Evolutionary conservation across 2,888 invertebrate genomes (phyloP).

Genomic region (Lycia hirtaria): DNA sequence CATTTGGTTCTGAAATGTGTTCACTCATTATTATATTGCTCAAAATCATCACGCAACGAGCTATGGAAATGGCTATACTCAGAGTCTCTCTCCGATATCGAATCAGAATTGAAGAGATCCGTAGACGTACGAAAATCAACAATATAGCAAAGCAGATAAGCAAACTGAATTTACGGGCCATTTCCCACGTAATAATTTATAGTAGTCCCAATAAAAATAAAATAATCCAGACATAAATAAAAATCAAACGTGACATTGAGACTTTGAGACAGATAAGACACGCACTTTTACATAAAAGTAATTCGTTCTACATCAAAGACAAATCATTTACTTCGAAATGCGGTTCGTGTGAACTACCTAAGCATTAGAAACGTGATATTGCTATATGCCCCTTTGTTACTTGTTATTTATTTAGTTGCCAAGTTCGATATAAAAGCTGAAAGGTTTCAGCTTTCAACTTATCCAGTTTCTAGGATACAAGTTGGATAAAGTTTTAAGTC

Average conservation of each 20-base stretch:
- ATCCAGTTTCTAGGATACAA: constrained; percentile 6
- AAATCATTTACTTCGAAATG: constrained; percentile 17
- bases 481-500: background rate
- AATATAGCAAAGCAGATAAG: too few species aligned
- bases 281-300: constrained; percentile 6
- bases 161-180: too few species aligned
- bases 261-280: constrained; percentile 13
- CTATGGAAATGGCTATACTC: too few species aligned
- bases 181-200: too few species aligned
- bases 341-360: background rate
- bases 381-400: constrained; percentile 3
- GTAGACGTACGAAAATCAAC: too few species aligned
- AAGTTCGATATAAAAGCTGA: constrained; percentile 7
- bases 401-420: constrained; percentile 11
- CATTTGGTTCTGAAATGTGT: too few species aligned
- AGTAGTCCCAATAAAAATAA: constrained; percentile 15
- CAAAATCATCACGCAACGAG: too few species aligned
- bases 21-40: too few species aligned
- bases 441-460: background rate
- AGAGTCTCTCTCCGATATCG: too few species aligned
- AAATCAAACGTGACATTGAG: constrained; percentile 11
- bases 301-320: constrained; percentile 24
- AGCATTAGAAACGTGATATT: constrained; percentile 24
- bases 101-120: too few species aligned
- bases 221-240: constrained; percentile 6